Percentiles rank a stretch among this genome's conserved stretches.
Conservation (phyloP, 2,113 vertebrate genomes). For the Eonycteris spelaea region DNA sequence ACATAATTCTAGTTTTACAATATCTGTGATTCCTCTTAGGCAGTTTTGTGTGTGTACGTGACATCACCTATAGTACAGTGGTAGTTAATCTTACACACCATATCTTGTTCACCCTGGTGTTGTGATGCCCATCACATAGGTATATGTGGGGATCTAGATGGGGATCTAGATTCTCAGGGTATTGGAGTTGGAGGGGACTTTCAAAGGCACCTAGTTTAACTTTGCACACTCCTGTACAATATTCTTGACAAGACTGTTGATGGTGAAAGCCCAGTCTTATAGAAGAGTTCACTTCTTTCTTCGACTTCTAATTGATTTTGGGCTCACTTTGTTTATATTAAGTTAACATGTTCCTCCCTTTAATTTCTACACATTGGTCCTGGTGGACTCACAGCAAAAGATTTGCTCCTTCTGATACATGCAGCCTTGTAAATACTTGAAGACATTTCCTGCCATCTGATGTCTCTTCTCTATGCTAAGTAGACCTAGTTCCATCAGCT, state of each 20-base stretch:
- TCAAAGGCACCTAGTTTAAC: not conserved
- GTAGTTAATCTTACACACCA: not conserved
- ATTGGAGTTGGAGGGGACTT: not conserved
- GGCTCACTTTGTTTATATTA: not conserved
- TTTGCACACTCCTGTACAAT: not conserved
- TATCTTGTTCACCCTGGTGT: not conserved
- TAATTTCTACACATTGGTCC: not conserved
- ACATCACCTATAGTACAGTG: not conserved
- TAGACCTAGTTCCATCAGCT: not conserved
- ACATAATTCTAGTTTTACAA: not conserved
- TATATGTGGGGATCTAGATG: not conserved
- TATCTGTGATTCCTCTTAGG: not conserved
- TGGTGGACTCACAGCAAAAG: not conserved
- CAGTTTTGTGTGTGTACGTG: not conserved
- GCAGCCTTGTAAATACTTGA: not conserved
- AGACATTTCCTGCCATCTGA: not conserved
- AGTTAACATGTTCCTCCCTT: not conserved
- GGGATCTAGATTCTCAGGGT: not conserved
- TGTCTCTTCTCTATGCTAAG: not conserved
- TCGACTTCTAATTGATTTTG: not conserved
- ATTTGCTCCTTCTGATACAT: not conserved
- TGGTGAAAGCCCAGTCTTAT: not conserved
- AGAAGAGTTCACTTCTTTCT: not conserved
- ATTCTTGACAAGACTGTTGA: not conserved
- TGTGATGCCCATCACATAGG: accelerated